phyloP scores from a whole-genome alignment of 2,113 vertebrate species.

The Seriola rivoliana region DNA sequence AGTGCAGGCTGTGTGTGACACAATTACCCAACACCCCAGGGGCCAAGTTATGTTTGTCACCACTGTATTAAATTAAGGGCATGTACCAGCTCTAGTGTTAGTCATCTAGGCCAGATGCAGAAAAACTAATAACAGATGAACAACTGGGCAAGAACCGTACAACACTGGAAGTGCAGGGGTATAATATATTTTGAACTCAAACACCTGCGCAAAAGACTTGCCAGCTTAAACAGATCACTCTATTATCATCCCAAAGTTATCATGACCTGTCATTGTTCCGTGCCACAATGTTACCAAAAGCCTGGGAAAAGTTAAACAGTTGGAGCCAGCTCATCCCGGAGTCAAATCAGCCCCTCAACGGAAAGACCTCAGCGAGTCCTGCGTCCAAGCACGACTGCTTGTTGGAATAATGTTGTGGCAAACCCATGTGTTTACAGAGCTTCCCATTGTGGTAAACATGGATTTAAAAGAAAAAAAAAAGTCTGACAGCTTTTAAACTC shows the following conservation, averaged over 20 bases:
- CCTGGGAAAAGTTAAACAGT: slow-evolving; percentile 74
- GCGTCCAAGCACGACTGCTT: slow-evolving; percentile 36
- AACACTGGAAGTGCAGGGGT: not conserved
- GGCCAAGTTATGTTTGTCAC: slow-evolving; percentile 33
- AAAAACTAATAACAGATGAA: slow-evolving; percentile 11
- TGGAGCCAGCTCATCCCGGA: slow-evolving; percentile 55
- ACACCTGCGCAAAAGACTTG: not conserved
- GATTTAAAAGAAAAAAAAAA: slow-evolving; percentile 51
- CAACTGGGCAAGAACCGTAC: not conserved
- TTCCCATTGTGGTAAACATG: slow-evolving; percentile 76
- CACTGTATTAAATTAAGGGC: slow-evolving; percentile 14
- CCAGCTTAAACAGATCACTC: slow-evolving; percentile 1
- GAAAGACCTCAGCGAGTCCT: slow-evolving; percentile 44
- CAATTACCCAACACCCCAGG: slow-evolving; percentile 50
- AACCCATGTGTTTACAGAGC: slow-evolving; percentile 76
- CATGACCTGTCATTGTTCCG: slow-evolving; percentile 13
- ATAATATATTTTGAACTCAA: slow-evolving; percentile 16
- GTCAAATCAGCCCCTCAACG: slow-evolving; percentile 25
- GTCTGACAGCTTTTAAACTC: slow-evolving; percentile 73
- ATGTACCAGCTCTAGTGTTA: slow-evolving; percentile 3
- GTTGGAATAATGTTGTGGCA: slow-evolving; percentile 68
- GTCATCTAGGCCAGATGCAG: slow-evolving; percentile 3
- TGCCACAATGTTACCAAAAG: slow-evolving; percentile 43
- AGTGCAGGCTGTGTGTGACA: slow-evolving; percentile 17
- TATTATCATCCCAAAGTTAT: slow-evolving; percentile 20